A percentile compares a stretch with the other conserved stretches of the same genome.
Evolutionary conservation across 1,140 invertebrate genomes (phyloP).

Genomic region (Sweltsa coloradensis): DNA sequence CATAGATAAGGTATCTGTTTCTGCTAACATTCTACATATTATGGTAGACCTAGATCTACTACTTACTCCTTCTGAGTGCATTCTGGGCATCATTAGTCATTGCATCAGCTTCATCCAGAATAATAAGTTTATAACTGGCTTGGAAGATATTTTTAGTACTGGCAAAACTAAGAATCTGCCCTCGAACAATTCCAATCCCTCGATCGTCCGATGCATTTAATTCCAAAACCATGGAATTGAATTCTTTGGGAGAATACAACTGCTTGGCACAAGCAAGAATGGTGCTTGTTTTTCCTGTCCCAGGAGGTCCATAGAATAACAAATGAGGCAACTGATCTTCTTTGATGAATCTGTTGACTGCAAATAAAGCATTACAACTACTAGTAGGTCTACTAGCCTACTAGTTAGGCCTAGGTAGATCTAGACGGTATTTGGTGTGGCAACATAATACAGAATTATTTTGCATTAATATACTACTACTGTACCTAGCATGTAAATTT

Average conservation of each 20-base stretch:
- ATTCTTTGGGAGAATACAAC: conserved; percentile 78
- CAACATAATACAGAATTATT: conserved; percentile 4
- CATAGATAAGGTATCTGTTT: too few species aligned
- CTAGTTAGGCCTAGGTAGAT: too few species aligned
- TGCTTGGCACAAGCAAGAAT: conserved; percentile 92
- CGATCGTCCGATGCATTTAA: conserved; percentile 98
- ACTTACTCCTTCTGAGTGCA: conserved; percentile 85
- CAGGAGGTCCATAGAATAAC: conserved; percentile 96
- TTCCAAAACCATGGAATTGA: conserved; percentile 83
- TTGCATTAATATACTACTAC: neutral
- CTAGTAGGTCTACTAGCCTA: too few species aligned
- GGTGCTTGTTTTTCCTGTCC: conserved; percentile 97
- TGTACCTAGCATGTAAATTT: neutral
- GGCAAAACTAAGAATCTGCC: conserved; percentile 95
- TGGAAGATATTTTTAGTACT: conserved; percentile 94
- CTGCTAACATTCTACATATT: too few species aligned
- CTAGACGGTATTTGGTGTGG: too few species aligned
- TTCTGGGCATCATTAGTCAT: conserved; percentile 99
- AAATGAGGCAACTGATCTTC: conserved; percentile 92
- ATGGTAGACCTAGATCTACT: too few species aligned
- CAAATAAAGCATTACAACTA: conserved; percentile 24
- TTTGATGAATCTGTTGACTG: conserved; percentile 87
- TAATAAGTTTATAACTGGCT: conserved; percentile 89
- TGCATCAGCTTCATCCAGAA: conserved; percentile 98
- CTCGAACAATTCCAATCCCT: conserved; percentile 93